Percentiles rank a stretch among this genome's conserved stretches.
These are phyloP conservation scores for Drosophila mulleri DNA, from an alignment of 2,888 invertebrate species.

Conservation along the genomic window DNA sequence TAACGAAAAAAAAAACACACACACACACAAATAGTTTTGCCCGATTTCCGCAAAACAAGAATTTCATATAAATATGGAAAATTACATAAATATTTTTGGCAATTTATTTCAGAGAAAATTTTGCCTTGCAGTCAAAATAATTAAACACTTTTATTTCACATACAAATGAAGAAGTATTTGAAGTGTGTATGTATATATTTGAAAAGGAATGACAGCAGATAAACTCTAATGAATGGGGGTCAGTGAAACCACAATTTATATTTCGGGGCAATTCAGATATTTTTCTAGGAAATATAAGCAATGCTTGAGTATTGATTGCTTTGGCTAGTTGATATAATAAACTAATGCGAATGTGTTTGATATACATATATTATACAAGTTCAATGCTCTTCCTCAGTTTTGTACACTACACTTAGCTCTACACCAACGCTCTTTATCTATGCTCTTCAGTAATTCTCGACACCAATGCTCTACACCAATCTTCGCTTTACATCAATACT, in stretches of 20 bases:
- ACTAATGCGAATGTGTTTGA: not conserved
- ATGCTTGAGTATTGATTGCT: not conserved
- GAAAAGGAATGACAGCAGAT: not conserved
- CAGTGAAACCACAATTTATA: not conserved
- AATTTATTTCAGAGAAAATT: slow-evolving; percentile 28
- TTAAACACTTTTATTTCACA: not conserved
- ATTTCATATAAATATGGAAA: slow-evolving; percentile 14
- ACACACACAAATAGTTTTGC: not conserved
- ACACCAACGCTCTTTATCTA: too few species aligned
- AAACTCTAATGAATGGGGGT: slow-evolving; percentile 5
- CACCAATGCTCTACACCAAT: too few species aligned
- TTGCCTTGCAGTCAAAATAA: slow-evolving; percentile 13
- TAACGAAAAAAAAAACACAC: not conserved
- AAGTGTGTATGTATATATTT: not conserved
- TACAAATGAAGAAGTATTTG: not conserved
- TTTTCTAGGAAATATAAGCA: not conserved
- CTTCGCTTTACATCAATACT: too few species aligned
- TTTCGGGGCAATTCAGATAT: not conserved
- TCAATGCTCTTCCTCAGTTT: too few species aligned
- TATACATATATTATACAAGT: too few species aligned
- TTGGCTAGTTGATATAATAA: not conserved
- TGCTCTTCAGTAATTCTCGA: too few species aligned
- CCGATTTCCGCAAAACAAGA: slow-evolving; percentile 17
- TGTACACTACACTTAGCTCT: too few species aligned
- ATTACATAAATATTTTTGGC: not conserved